Evolutionary conservation across 1,140 invertebrate genomes (phyloP), one percentile per base, ranked within the genome.

Genomic region (Drosophila saltans): DNA sequence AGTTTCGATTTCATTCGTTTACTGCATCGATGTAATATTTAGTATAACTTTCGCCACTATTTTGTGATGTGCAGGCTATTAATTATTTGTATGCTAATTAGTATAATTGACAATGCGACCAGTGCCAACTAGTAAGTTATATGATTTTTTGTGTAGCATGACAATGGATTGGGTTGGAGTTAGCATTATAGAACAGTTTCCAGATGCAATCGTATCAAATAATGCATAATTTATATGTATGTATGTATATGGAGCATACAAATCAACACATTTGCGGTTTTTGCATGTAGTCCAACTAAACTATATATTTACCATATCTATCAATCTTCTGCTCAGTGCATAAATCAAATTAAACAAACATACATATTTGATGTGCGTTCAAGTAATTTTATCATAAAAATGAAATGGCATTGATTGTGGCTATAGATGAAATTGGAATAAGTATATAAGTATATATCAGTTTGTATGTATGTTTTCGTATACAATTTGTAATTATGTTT

Each of bases 291-390:
- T 48, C 9, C 28, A 6, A 40, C 10, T 9, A 33, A 16, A 16
- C 16, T 66, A 43, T 41, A 41, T 62, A 36, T 30, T 52, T 40
- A 16, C 4, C 1, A 26, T 24, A 55, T 43, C 10, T 41, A 77
- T 72, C 71, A 65, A 66, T 75, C 58, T 48, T 10, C 10, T 43
- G 58, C 57, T 48, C 33, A 69, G 61, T 77, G 80, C 80, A 83
- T 88, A 89, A 88, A 86, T 86, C 80, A 88, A 83, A 74, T 83
- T 78, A 78, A 72, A 52, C 41, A 10, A 65, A 56, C 63, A 72
- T 78, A 71, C 74, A 78, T 78, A 78, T 66, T 62, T 78, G 77
- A 79, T 79, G 45, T 24, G 24, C 16, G 21, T 48, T n/a, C 45
- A 48, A 48, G 16, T 52, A 6, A 26, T 48, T 48, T 48, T 48